phyloP scores from a whole-genome alignment of 2,888 invertebrate genomes.

The Metalampra italica region DNA sequence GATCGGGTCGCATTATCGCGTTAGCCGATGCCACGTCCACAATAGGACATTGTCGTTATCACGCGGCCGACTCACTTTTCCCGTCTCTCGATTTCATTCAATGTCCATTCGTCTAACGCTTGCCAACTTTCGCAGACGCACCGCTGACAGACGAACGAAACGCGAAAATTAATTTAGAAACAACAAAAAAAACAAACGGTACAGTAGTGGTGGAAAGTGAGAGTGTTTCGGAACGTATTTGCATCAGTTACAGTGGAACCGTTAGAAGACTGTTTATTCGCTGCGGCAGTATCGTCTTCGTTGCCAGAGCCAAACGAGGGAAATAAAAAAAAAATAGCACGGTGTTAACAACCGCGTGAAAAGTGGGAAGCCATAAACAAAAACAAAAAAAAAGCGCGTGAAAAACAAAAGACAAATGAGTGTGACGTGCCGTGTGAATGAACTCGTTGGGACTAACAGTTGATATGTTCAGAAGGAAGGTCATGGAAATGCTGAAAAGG shows the following conservation, averaged over 20 bases:
- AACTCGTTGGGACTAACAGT: constrained; percentile 13
- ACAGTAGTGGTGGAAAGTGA: constrained; percentile 14
- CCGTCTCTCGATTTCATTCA: constrained; percentile 25
- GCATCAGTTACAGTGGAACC: constrained; percentile 2
- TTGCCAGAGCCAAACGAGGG: background rate
- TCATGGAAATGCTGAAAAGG: constrained; percentile 52
- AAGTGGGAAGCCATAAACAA: too few relatives aligned
- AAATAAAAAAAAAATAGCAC: background rate
- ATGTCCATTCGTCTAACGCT: constrained; percentile 41
- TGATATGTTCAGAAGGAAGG: constrained; percentile 42
- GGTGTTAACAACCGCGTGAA: background rate
- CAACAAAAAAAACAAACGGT: constrained; percentile 13
- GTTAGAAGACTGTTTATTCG: background rate
- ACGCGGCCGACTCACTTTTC: constrained; percentile 40
- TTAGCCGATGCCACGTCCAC: background rate
- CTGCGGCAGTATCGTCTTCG: background rate
- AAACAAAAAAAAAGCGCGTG: too few relatives aligned
- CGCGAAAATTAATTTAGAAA: constrained; percentile 17
- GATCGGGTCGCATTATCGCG: background rate
- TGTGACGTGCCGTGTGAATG: constrained; percentile 6
- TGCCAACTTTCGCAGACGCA: constrained; percentile 57
- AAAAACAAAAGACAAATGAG: background rate
- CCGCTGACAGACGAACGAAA: constrained; percentile 12
- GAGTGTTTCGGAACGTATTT: constrained; percentile 7
- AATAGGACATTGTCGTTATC: constrained; percentile 42